Percentiles rank a stretch among this genome's conserved stretches.
phyloP scores from a whole-genome alignment of 2,888 invertebrate genomes.

The Papilio demoleus region DNA sequence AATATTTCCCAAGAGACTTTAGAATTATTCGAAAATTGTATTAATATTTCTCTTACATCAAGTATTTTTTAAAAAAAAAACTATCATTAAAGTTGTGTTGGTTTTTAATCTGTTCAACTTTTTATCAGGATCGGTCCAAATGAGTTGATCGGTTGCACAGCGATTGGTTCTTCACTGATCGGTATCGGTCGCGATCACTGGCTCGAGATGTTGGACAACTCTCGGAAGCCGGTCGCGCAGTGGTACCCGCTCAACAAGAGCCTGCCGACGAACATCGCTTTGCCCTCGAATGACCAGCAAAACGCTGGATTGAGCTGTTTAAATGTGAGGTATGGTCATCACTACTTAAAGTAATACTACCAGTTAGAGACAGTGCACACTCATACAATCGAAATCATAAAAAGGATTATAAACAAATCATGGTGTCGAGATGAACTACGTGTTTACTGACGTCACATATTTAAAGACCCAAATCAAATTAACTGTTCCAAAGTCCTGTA shows the following conservation, averaged over 20 bases:
- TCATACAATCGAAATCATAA: neutral
- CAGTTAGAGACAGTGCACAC: neutral
- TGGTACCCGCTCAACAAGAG: conserved; percentile 92
- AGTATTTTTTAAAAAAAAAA: too few relatives aligned
- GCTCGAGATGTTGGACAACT: conserved; percentile 92
- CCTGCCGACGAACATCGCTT: conserved; percentile 85
- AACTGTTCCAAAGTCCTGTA: too few relatives aligned
- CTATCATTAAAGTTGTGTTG: neutral
- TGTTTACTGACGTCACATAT: too few relatives aligned
- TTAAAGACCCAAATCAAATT: too few relatives aligned
- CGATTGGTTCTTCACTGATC: conserved; percentile 89
- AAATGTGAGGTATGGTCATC: conserved; percentile 84
- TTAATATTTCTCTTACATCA: too few relatives aligned
- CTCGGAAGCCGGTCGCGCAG: conserved; percentile 92
- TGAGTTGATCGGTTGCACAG: conserved; percentile 93
- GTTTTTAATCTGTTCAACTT: conserved; percentile 20
- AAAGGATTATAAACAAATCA: too few relatives aligned
- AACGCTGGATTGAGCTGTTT: conserved; percentile 87
- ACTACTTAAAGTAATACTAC: neutral
- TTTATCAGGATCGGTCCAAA: conserved; percentile 90
- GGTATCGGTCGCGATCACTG: conserved; percentile 92
- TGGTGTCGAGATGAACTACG: too few relatives aligned
- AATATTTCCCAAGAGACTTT: neutral
- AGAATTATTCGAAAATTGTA: neutral
- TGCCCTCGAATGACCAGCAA: conserved; percentile 81